Base-by-base conservation (phyloP, 2,797 vertebrate genomes). In the Myiothlypis coronata region DNA sequence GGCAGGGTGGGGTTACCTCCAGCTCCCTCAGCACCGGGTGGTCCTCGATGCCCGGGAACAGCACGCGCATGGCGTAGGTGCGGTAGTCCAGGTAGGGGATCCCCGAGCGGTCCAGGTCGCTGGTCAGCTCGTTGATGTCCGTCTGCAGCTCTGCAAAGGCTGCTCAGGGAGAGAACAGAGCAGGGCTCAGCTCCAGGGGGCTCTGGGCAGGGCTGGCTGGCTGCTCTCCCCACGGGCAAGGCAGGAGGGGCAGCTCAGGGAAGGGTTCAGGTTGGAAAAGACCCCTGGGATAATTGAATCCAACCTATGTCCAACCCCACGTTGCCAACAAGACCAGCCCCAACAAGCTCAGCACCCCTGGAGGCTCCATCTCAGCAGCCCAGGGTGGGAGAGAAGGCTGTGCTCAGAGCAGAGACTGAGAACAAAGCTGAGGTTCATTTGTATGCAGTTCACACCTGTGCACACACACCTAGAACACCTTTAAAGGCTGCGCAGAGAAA, bases 21-120 rank as follows among this genome's bases (percentile, higher is more conserved):
- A 99, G 98, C 87, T 98, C 98, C 87, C 98, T 97, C 76, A 99
- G 98, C 10, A 99, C 99, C 0, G 99, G 99, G 88, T 99, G 99
- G 93, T 99, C 99, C 67, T 99, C 99, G 2, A 99, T 99, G 94
- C 99, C 99, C 0, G 99, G 99, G 95, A 99, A 99, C 3, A 99
- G 98, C n/a, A 99, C 99, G 59, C 99, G 96, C 99, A 99, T 99
- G 90, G 99, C 98, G 2, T 99, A 99, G 2, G 99, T 99, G 32
- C 99, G 98, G 30, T 99, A 99, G 95, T 99, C 99, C 56, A 99
- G 98, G 97, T 99, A 99, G 1, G 99, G 99, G 93, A 99, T 99
- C 41, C 99, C 99, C 0, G 99, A 98, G 87, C 99, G 98, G 97
- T 99, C 99, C 96, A 99, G 98, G 94, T 99, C 99, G 0, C 99